A percentile compares a stretch with the other conserved stretches of the same genome.
These are phyloP conservation scores for Rhagonycha fulva DNA, from an alignment of 2,888 invertebrate genomes.

Conservation along the genomic window DNA sequence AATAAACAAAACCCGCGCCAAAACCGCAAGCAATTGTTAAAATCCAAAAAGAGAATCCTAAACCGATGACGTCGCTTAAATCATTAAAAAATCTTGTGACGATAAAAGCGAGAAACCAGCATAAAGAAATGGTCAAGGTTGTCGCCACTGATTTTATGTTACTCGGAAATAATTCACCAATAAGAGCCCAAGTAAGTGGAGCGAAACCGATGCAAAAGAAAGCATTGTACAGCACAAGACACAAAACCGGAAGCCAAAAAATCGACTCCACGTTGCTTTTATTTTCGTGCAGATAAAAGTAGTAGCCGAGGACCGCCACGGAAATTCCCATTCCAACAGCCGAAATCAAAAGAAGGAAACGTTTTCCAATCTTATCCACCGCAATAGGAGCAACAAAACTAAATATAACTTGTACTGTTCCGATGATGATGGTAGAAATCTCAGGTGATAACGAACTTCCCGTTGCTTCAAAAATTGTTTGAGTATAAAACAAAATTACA, in stretches of 20 bases:
- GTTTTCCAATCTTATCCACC: conserved; percentile 78
- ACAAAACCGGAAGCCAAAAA: conserved; percentile 72
- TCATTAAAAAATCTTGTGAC: conserved; percentile 73
- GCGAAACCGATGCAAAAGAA: conserved; percentile 80
- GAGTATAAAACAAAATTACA: conserved; percentile 79
- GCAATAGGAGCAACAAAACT: conserved; percentile 75
- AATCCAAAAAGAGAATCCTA: conserved; percentile 72
- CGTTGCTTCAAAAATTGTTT: conserved; percentile 71
- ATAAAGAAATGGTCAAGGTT: conserved; percentile 77
- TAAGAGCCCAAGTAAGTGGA: conserved; percentile 81
- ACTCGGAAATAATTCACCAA: conserved; percentile 84
- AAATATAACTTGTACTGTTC: conserved; percentile 76
- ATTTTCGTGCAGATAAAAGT: conserved; percentile 60
- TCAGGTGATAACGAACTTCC: conserved; percentile 63
- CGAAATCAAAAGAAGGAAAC: conserved; percentile 72
- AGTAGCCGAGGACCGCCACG: conserved; percentile 58
- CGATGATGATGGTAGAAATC: conserved; percentile 77
- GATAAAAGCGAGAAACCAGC: conserved; percentile 76
- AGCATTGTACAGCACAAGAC: conserved; percentile 73
- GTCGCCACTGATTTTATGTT: conserved; percentile 79
- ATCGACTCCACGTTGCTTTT: conserved; percentile 59
- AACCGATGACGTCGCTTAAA: conserved; percentile 63
- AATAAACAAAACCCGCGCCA: conserved; percentile 70
- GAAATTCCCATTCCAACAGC: conserved; percentile 63
- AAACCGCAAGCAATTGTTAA: conserved; percentile 66